Base-by-base conservation (phyloP, 92 coral and sea anemone genomes). In the Pocillopora meandrina region DNA sequence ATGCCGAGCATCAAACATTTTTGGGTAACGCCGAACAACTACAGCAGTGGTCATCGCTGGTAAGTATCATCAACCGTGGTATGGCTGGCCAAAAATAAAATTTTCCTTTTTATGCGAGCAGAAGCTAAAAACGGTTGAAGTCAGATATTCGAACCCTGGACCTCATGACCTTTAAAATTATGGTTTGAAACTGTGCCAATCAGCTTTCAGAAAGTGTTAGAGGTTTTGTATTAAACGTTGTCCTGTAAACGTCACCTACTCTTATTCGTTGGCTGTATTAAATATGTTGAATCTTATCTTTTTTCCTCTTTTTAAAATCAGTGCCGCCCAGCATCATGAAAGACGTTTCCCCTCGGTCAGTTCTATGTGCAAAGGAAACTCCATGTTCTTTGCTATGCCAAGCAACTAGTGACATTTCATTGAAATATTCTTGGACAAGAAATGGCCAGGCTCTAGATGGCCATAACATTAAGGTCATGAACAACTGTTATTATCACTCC, bases 221-320 rank as follows among this genome's bases (percentile, higher is more conserved):
- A 8, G 13, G 71, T 7, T 2, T 2, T 6, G 21, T 42, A 42
- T 42, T 42, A n/a, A n/a, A n/a, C n/a, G n/a, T n/a, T n/a, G n/a
- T n/a, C n/a, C n/a, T n/a, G n/a, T n/a, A n/a, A n/a, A 42, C 49
- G 2, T 42, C 49, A 42, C 49, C 49, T 26, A n/a, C n/a, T n/a
- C n/a, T n/a, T n/a, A n/a, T n/a, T n/a, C n/a, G n/a, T 42, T 42
- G 49, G 2, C 2, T 42, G 49, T 42, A 42, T 42, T 42, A 42
- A 42, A 42, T 2, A 42, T 42, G 49, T 5, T 42, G 49, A 42
- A 42, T 42, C 49, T 42, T 42, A 47, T 73, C 67, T 68, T 52
- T 49, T 84, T 73, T 67, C 62, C 81, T 84, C 21, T n/a, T n/a
- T 26, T 64, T 13, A 18, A 19, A 10, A 3, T 65, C 23, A 65